Evolutionary conservation across 2,888 invertebrate species (phyloP), one percentile per base, ranked within the genome.

Genomic region (Gari tellinella): DNA sequence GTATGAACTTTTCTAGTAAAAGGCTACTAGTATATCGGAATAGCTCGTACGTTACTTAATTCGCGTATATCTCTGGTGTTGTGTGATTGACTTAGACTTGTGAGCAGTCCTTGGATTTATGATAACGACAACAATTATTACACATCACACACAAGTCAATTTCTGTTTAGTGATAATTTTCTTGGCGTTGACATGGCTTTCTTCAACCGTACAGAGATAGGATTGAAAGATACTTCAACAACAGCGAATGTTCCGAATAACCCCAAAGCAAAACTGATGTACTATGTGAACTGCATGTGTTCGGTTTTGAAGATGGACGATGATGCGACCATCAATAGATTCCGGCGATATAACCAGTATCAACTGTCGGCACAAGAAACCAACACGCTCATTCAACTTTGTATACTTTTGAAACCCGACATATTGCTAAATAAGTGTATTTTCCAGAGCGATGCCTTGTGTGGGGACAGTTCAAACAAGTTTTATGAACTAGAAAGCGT

Each of bases 201-300:
- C 25, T 66, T 66, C 8, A 55, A 52, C 19, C 55, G 64, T 12
- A 62, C 56, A 23, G 57, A 70, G 41, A 38, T 70, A 19, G 70
- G 70, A 8, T 25, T 77, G 10, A 69, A 52, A n/a, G 63, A 52
- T 10, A 73, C 66, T 0, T 15, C 31, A 4, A 49, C 14, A 0
- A 19, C 46, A n/a, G 70, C 43, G 4, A 58, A 41, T n/a, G 61
- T 77, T 14, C 69, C 72, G 2, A 49, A 63, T 25, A 61, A 69
- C 17, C 69, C 69, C 10, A 53, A 43, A 14, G 74, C 75, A 3
- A 72, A 56, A 53, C 14, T 80, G 51, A 80, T 80, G 79, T 80
- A 72, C 46, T 80, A 80, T 37, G 23, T 80, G 5, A 46, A 80
- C 15, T 69, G 69, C 23, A 63, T 80, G 19, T 75, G 75, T 40